These are phyloP conservation scores for Macquaria ambigua DNA, from an alignment of 2,113 vertebrate species.

Conservation along the genomic window DNA sequence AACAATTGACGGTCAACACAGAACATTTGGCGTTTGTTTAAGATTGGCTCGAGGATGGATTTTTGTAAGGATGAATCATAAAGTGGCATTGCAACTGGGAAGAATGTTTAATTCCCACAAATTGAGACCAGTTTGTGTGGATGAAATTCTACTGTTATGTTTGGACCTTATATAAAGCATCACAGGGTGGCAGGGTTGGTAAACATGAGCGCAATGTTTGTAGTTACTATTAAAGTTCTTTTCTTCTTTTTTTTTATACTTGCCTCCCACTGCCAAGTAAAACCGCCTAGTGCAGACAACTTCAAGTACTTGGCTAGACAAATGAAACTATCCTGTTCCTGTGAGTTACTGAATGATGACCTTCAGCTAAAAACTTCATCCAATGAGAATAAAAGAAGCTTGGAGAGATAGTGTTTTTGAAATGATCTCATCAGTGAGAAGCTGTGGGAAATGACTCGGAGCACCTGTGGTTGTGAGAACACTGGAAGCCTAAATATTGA, in stretches of 20 bases:
- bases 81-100: neutral
- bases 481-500: conserved; percentile 48
- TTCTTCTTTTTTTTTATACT: neutral
- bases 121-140: neutral
- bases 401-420: neutral
- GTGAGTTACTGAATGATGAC: conserved; percentile 1
- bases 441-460: conserved; percentile 4
- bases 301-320: neutral
- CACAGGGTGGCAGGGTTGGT: neutral
- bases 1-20: too few species aligned
- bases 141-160: too few species aligned
- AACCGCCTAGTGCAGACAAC: neutral
- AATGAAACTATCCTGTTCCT: neutral
- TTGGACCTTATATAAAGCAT: neutral
- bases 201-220: neutral
- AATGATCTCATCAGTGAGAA: conserved; percentile 14
- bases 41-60: too few species aligned
- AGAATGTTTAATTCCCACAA: neutral
- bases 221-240: neutral
- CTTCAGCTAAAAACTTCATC: conserved; percentile 21
- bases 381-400: neutral
- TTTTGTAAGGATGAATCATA: neutral
- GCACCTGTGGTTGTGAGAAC: conserved; percentile 34
- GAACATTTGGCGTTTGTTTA: too few species aligned
- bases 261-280: neutral